These are phyloP conservation scores for Coptodon bakossiorum DNA, from an alignment of 2,113 vertebrate species.

Conservation along the genomic window DNA sequence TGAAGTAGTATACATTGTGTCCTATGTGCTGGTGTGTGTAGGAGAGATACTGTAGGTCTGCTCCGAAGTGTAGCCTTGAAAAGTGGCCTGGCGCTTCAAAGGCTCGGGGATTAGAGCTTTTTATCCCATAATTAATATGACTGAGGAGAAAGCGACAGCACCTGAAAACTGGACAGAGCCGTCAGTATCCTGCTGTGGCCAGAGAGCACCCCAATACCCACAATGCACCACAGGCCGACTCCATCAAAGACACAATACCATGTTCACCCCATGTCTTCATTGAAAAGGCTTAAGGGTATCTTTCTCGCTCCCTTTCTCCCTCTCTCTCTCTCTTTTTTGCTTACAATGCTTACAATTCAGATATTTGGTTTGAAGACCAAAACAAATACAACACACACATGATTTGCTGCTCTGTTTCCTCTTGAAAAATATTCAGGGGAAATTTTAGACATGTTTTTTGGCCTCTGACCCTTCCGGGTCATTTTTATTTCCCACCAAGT, in stretches of 20 bases:
- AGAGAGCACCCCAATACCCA: slow-evolving; percentile 72
- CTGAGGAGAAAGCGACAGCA: slow-evolving; percentile 85
- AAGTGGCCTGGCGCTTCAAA: slow-evolving; percentile 91
- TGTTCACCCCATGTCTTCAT: slow-evolving; percentile 54
- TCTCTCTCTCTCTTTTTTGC: neutral
- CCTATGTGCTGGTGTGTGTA: neutral
- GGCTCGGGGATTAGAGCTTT: slow-evolving; percentile 87
- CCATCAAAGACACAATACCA: slow-evolving; percentile 67
- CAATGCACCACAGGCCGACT: slow-evolving; percentile 68
- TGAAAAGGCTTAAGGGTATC: slow-evolving; percentile 56
- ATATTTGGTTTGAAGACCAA: neutral
- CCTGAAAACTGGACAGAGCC: slow-evolving; percentile 80
- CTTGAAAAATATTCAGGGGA: slow-evolving; percentile 63
- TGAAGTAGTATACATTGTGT: neutral
- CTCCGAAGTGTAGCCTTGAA: slow-evolving; percentile 77
- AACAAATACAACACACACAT: neutral
- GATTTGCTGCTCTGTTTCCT: slow-evolving; percentile 50
- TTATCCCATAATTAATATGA: slow-evolving; percentile 98
- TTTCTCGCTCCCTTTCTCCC: neutral
- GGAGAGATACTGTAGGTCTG: neutral
- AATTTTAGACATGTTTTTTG: slow-evolving; percentile 76
- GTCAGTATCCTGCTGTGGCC: slow-evolving; percentile 82
- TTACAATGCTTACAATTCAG: neutral
- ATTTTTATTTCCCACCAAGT: slow-evolving; percentile 90
- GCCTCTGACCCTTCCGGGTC: slow-evolving; percentile 78